phyloP scores from a whole-genome alignment of 1,140 invertebrate genomes.

The Sinella curviseta region DNA sequence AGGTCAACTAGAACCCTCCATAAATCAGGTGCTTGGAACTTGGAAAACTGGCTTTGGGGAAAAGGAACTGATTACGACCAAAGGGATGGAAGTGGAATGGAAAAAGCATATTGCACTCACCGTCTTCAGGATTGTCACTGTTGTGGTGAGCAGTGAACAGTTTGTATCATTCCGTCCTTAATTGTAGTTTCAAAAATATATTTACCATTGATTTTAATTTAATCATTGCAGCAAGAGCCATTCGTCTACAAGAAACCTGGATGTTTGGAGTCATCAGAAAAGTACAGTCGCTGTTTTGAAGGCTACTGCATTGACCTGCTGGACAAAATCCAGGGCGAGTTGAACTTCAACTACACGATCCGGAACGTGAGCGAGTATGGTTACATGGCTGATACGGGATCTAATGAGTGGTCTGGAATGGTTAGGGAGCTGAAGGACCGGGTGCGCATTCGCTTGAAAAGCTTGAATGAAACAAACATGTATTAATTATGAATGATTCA shows the following conservation, averaged over 20 bases:
- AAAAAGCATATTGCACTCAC: constrained; percentile 69
- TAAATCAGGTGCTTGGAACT: constrained; percentile 62
- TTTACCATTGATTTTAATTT: neutral
- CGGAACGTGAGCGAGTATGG: constrained; percentile 79
- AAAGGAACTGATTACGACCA: constrained; percentile 62
- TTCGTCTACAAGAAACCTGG: constrained; percentile 66
- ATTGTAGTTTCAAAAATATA: neutral
- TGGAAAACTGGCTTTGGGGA: constrained; percentile 68
- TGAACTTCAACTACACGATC: constrained; percentile 88
- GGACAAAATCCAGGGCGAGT: constrained; percentile 74
- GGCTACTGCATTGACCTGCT: constrained; percentile 94
- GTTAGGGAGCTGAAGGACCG: constrained; percentile 87
- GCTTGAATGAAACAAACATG: too few species aligned
- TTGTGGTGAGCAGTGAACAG: constrained; percentile 65
- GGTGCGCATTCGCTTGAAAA: constrained; percentile 53
- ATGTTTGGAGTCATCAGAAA: constrained; percentile 62
- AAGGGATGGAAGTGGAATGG: constrained; percentile 61
- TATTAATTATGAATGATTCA: constrained; percentile 20
- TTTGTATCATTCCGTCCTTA: neutral
- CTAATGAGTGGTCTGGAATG: constrained; percentile 84
- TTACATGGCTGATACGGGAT: constrained; percentile 73
- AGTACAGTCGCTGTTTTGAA: constrained; percentile 63
- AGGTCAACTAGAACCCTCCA: constrained; percentile 60
- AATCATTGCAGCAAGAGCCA: constrained; percentile 77
- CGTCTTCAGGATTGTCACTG: constrained; percentile 76